These are phyloP conservation scores for Triplophysa yarkandensis DNA, from an alignment of 2,797 vertebrate genomes.

Conservation along the genomic window DNA sequence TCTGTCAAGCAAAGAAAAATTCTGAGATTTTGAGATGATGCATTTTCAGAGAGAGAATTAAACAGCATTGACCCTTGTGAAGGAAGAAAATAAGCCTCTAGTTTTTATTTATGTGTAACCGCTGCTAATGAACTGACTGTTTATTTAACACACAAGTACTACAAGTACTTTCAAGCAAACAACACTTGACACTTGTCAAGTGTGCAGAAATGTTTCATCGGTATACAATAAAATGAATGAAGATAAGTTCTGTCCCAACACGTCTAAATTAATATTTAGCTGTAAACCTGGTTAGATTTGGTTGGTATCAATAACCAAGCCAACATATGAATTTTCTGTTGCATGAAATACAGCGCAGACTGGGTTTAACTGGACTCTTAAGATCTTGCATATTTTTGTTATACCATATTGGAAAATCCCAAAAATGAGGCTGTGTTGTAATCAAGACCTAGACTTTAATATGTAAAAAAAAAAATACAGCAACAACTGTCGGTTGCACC, in stretches of 20 bases:
- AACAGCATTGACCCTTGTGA: background rate
- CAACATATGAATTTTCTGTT: too few species aligned
- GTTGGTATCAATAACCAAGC: too few species aligned
- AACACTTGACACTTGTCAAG: background rate
- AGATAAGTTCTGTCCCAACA: background rate
- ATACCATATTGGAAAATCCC: too few species aligned
- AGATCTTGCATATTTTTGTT: too few species aligned
- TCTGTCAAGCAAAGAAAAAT: background rate
- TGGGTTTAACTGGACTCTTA: too few species aligned
- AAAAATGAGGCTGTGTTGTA: too few species aligned
- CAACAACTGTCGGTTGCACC: too few species aligned
- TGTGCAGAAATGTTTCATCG: background rate
- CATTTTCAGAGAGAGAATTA: background rate
- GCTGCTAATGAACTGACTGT: conserved; percentile 1
- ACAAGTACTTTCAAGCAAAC: background rate
- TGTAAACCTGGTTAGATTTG: too few species aligned
- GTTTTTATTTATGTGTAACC: background rate
- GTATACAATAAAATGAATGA: background rate
- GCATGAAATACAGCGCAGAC: too few species aligned
- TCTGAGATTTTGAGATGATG: background rate
- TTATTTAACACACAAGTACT: background rate
- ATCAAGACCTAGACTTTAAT: too few species aligned
- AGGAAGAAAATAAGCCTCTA: background rate
- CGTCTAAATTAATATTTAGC: too few species aligned
- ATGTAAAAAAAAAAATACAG: too few species aligned